These are phyloP conservation scores for Malurus melanocephalus DNA, from an alignment of 2,113 vertebrate species.

Conservation along the genomic window DNA sequence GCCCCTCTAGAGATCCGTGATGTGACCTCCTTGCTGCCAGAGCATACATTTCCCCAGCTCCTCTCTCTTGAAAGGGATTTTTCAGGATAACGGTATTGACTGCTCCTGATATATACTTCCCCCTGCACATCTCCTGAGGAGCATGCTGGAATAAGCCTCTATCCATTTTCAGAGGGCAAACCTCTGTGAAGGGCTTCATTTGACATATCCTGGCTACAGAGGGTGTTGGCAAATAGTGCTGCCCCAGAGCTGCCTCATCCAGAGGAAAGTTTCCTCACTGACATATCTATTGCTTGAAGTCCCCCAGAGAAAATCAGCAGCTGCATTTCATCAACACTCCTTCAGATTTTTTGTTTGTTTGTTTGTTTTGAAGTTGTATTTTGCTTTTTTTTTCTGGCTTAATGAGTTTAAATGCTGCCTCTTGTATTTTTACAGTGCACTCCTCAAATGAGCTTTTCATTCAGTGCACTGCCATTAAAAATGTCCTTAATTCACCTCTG, in stretches of 20 bases:
- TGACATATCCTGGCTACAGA: neutral
- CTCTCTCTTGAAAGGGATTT: neutral
- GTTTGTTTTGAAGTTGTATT: neutral
- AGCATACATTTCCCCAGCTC: neutral
- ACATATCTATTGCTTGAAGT: neutral
- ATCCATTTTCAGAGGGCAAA: neutral
- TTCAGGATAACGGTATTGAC: neutral
- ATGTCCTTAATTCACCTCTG: neutral
- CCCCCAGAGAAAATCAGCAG: neutral
- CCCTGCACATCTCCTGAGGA: neutral
- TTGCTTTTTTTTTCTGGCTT: neutral
- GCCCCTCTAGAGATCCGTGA: neutral
- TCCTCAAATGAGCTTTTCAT: neutral
- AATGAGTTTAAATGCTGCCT: neutral
- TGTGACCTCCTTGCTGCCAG: neutral
- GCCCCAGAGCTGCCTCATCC: neutral
- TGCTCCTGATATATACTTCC: neutral
- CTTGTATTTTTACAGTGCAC: neutral
- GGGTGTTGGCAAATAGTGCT: accelerated
- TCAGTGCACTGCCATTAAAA: neutral
- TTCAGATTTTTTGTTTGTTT: neutral
- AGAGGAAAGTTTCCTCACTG: neutral
- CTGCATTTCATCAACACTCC: neutral
- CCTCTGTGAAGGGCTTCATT: neutral
- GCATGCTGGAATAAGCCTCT: neutral